Percentiles rank a stretch among this genome's conserved stretches.
Conservation (phyloP, 2,797 vertebrate genomes). For the Eulemur albifrons region DNA sequence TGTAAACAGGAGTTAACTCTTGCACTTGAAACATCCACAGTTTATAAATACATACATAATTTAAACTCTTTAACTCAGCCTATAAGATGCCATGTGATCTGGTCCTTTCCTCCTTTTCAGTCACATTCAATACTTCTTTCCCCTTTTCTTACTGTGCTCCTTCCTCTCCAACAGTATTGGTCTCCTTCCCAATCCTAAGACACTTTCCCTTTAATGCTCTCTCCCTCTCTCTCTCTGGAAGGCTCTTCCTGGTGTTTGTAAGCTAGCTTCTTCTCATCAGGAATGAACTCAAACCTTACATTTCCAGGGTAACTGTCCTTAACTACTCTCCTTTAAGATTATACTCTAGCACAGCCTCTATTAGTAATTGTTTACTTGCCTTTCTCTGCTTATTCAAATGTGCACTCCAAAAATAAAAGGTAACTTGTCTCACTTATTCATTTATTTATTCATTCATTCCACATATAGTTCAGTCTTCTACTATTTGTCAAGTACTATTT, state of each 20-base stretch:
- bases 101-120: background rate
- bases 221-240: background rate
- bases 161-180: background rate
- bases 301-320: background rate
- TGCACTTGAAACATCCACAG: background rate
- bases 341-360: background rate
- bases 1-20: background rate
- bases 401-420: background rate
- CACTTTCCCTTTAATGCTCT: background rate
- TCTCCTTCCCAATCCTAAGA: background rate
- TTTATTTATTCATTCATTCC: background rate
- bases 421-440: background rate
- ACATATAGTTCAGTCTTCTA: background rate
- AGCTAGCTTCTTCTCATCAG: background rate
- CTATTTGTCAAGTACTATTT: background rate
- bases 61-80: background rate
- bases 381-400: background rate
- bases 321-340: background rate
- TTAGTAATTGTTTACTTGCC: background rate
- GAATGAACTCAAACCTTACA: background rate
- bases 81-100: background rate
- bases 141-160: background rate
- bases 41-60: background rate
- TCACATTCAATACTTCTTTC: background rate
- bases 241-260: background rate